Evolutionary conservation across 2,888 invertebrate species (phyloP), one percentile per base, ranked within the genome.

Genomic region (Cerceris rybyensis): DNA sequence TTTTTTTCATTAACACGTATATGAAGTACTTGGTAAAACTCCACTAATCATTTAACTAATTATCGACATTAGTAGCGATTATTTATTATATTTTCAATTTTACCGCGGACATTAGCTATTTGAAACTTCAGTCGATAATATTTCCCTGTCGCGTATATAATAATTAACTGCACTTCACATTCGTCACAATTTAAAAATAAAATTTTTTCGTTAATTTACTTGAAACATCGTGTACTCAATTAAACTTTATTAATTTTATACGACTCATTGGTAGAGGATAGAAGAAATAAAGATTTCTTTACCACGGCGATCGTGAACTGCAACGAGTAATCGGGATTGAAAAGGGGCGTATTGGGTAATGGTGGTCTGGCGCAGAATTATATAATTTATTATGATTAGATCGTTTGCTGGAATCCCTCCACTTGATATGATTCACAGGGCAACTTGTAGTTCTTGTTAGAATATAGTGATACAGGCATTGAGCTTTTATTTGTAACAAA

Each of bases 301-400:
- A 9, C 11, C 41, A 13, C 8, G 50, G 43, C 55, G 55, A 57
- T 64, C 46, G 66, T 60, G 55, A 74, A 74, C 74, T 79, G 65
- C 54, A 64, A 5, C 17, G 55, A 28, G 50, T 78, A 72, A 83
- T 78, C 73, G 67, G 57, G 50, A 61, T 70, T 52, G 14, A 69
- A 64, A 52, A 75, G 83, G 81, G 85, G 85, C 86, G 85, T 85
- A 49, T 43, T 69, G 79, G 78, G 78, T 73, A 58, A 65, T 46
- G 46, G 16, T 8, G 8, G 16, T 55, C 81, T 69, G 79, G 58
- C 49, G 6, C 70, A n/a, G 70, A 78, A 52, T 46, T 11, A 7
- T 7, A 14, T 60, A 67, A 65, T 73, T 78, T 70, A 73, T 80
- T 71, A 7, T 13, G 58, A 68, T 72, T 42, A 64, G 39, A 11